These are phyloP conservation scores for Polietes domitor DNA, from an alignment of 2,888 invertebrate genomes.

Conservation along the genomic window DNA sequence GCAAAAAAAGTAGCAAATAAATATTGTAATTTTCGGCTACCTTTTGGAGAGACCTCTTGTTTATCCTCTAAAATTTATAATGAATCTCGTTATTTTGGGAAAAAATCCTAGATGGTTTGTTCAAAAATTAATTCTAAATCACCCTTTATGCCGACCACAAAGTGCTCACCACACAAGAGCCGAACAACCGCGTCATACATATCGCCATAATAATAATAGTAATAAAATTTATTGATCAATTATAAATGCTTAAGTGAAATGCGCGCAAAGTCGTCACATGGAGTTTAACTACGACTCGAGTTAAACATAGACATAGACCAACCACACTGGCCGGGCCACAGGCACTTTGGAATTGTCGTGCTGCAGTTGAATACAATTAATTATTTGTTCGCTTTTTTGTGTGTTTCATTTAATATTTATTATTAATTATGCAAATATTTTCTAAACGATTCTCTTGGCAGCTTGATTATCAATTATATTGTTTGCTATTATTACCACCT, in stretches of 20 bases:
- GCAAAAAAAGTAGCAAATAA: no score
- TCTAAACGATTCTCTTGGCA: neutral
- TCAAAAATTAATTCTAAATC: no score
- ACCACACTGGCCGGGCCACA: no score
- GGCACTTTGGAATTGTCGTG: neutral
- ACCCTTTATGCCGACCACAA: no score
- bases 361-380: neutral
- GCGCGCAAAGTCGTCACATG: neutral
- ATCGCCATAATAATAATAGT: neutral
- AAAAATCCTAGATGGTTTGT: no score
- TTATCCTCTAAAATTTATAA: no score
- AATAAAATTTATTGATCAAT: neutral
- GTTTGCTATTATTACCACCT: neutral
- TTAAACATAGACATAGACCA: no score
- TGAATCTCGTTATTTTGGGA: no score
- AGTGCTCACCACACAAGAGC: no score
- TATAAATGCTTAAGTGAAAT: neutral
- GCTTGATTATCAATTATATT: neutral
- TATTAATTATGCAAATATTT: neutral
- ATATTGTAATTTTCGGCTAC: no score
- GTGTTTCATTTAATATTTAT: neutral
- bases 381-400: neutral
- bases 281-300: slow-evolving; percentile 14
- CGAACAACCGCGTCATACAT: no score
- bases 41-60: no score